Evolutionary conservation across 2,113 vertebrate species (phyloP), one percentile per base, ranked within the genome.

Genomic region (Podarcis raffonei): DNA sequence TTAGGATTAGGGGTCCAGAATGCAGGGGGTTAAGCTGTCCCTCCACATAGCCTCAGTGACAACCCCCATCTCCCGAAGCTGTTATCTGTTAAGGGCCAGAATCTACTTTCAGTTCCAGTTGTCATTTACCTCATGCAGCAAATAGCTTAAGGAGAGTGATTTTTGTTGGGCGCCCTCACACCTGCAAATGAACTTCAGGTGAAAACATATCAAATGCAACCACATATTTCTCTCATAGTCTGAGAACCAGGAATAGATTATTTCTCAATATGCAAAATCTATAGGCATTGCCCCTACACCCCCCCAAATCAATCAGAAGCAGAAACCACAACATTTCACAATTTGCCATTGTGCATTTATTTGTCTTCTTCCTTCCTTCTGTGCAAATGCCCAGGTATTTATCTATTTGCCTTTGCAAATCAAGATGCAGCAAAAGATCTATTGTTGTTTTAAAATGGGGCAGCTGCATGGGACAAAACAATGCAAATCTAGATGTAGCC

Each of bases 401-500:
- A 35, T 88, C 8, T 6, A 81, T 75, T 81, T 88, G 57, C 30
- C 62, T 83, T 48, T 83, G 57, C 72, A 88, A 76, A 83, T 88
- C 39, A 57, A 59, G 27, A 48, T 80, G 62, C 27, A 77, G 32
- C n/a, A 80, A 69, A 65, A 74, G 23, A 4, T 0, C 37, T 23
- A 22, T n/a, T 20, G 6, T 9, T 66, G 13, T 27, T 76, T 83
- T 25, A 25, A 25, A 65, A 77, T 42, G 18, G 39, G 22, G 22
- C 35, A 39, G 81, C 69, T 11, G 25, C 42, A 11, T 9, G 30
- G 39, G 11, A 39, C 12, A 9, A 25, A 23, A 42, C 25, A 69
- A 86, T 69, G 75, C 76, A 86, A 79, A 79, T 68, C 74, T 84
- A 84, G 74, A 69, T 37, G 62, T n/a, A 77, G 57, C n/a, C 86